Percentiles rank a stretch among this genome's conserved stretches.
These are phyloP conservation scores for Spinus pinus DNA, from an alignment of 2,797 vertebrate species.

Conservation along the genomic window DNA sequence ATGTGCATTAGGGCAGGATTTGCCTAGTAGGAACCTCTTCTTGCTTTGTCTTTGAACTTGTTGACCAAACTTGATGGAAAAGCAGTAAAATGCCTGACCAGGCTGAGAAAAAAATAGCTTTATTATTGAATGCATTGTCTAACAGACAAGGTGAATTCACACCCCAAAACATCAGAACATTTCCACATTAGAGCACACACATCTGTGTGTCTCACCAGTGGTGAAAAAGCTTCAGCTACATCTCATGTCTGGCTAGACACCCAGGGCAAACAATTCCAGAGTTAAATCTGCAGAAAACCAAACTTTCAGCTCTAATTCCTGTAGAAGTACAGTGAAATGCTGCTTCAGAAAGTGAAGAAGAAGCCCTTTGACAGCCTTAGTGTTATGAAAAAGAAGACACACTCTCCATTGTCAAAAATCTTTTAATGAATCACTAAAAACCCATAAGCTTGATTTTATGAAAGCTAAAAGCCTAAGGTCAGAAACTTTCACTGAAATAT, in stretches of 20 bases:
- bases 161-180: background rate
- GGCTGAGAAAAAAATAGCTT: background rate
- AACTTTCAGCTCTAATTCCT: background rate
- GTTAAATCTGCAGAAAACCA: background rate
- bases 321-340: background rate
- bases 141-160: background rate
- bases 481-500: background rate
- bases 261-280: background rate
- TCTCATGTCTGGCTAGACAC: background rate
- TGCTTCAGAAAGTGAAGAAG: background rate
- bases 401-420: background rate
- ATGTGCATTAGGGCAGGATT: background rate
- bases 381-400: background rate
- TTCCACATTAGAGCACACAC: background rate
- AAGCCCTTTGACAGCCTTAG: background rate
- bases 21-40: background rate
- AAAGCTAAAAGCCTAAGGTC: background rate
- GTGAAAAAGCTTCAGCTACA: background rate
- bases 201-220: background rate
- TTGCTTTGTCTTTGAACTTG: background rate
- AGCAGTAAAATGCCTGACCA: background rate
- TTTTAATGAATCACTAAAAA: background rate
- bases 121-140: background rate
- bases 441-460: background rate
- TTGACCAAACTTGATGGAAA: background rate